These are phyloP conservation scores for Ochotona curzoniae DNA, from an alignment of 2,113 vertebrate genomes.

Conservation along the genomic window DNA sequence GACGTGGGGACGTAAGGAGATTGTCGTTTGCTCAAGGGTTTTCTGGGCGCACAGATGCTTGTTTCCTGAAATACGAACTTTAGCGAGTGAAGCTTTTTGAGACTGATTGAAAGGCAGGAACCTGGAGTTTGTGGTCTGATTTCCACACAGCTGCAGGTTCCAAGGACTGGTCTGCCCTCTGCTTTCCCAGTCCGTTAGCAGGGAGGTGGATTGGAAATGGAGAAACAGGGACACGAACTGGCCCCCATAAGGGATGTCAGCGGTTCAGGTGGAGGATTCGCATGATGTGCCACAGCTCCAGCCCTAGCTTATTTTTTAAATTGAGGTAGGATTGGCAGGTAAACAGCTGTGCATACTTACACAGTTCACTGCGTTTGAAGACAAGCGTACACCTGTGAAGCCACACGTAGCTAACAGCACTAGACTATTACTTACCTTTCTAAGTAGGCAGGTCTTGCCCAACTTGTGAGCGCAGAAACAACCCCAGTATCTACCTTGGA, in stretches of 20 bases:
- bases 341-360: not conserved
- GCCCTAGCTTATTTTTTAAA: not conserved
- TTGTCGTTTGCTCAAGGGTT: not conserved
- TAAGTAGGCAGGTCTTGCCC: not conserved
- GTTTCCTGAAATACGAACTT: slow-evolving; percentile 28
- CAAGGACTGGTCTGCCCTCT: too few relatives aligned
- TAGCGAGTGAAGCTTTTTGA: not conserved
- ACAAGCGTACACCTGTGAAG: not conserved
- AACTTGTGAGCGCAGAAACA: not conserved
- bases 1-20: not conserved
- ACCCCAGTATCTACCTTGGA: not conserved
- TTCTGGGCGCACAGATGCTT: not conserved
- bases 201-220: too few relatives aligned
- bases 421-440: not conserved
- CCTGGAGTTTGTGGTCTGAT: too few relatives aligned
- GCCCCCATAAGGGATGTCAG: too few relatives aligned
- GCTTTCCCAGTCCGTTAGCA: too few relatives aligned
- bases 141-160: too few relatives aligned
- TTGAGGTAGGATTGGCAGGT: not conserved
- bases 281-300: too few relatives aligned
- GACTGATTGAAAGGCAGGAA: not conserved
- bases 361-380: not conserved
- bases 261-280: too few relatives aligned
- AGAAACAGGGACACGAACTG: too few relatives aligned
- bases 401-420: not conserved